Evolutionary conservation across 2,113 vertebrate species (phyloP), one percentile per base, ranked within the genome.

Genomic region (Cyphomyrus plagiostoma): DNA sequence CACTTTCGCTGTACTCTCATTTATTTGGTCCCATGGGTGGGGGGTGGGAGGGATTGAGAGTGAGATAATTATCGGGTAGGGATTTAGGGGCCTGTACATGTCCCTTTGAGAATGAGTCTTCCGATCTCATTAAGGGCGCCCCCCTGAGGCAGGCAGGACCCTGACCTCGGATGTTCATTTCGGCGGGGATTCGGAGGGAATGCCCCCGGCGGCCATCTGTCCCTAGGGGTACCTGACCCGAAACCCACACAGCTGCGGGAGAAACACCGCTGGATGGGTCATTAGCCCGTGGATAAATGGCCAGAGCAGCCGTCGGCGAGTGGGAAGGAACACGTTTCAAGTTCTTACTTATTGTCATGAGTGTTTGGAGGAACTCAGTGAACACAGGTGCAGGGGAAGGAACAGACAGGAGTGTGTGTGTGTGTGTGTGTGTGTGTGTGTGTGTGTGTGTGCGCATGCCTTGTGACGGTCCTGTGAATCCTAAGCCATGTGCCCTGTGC

Each of bases 41-140:
- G 19, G 35, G 80, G 80, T 10, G 35, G 5, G 21, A 4, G 8
- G 45, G n/a, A 17, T 42, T 42, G 74, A 48, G 62, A 70, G 74
- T 89, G 21, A 89, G 88, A 74, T 80, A 82, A 89, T 82, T 89
- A 82, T 35, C 13, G 48, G 39, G 74, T 35, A 17, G 70, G 88
- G 88, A 82, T 77, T 89, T 83, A 89, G n/a, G 35, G 88, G 74
- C 35, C 80, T 21, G 70, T 56, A 50, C 74, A 21, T 52, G 48
- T 82, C 10, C 74, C 88, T 58, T 74, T 23, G 70, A 52, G 74
- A 58, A 46, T 9, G 52, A 89, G 66, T 48, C 50, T 83, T 21
- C 80, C 49, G 52, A 89, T 89, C 88, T 35, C 70, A 89, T 83
- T 89, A 89, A 83, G 80, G 49, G 30, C 7, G 70, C 80, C 88